A percentile compares a stretch with the other conserved stretches of the same genome.
Conservation (phyloP, 2,113 vertebrate genomes). For the Perca flavescens region DNA sequence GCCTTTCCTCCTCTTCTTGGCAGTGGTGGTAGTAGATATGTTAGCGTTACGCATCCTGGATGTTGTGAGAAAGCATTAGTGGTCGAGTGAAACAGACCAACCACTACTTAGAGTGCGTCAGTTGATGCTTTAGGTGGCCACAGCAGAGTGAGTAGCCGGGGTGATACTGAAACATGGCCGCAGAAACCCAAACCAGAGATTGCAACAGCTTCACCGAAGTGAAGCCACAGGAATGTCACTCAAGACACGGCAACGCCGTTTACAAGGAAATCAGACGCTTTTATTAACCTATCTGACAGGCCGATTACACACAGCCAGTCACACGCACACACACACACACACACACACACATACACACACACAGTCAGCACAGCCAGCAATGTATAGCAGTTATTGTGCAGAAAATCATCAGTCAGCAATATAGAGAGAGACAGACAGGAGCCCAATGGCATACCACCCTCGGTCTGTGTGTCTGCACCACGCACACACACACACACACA, state of each 20-base stretch:
- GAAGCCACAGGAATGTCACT: constrained; percentile 37
- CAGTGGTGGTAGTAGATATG: neutral
- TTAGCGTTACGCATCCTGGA: neutral
- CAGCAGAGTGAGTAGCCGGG: constrained; percentile 26
- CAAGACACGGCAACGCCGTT: constrained; percentile 6
- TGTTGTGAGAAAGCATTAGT: constrained; percentile 8
- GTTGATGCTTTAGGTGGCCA: constrained; percentile 1
- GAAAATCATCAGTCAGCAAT: constrained; percentile 56
- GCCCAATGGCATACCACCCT: constrained; percentile 30
- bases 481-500: constrained; percentile 34
- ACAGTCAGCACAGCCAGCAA: neutral
- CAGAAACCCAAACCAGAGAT: constrained; percentile 44
- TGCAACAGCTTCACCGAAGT: constrained; percentile 32
- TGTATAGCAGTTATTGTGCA: constrained; percentile 50
- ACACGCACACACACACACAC: neutral
- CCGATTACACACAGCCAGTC: neutral
- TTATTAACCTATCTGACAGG: constrained; percentile 29
- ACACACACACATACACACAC: neutral
- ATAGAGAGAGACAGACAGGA: constrained; percentile 55
- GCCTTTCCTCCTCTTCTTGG: neutral
- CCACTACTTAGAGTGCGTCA: constrained; percentile 10
- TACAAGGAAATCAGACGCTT: constrained; percentile 10
- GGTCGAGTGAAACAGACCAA: constrained; percentile 17
- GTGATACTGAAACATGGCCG: constrained; percentile 41
- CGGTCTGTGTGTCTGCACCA: constrained; percentile 37